Evolutionary conservation across 2,888 invertebrate species (phyloP).

Genomic region (Galeruca laticollis): DNA sequence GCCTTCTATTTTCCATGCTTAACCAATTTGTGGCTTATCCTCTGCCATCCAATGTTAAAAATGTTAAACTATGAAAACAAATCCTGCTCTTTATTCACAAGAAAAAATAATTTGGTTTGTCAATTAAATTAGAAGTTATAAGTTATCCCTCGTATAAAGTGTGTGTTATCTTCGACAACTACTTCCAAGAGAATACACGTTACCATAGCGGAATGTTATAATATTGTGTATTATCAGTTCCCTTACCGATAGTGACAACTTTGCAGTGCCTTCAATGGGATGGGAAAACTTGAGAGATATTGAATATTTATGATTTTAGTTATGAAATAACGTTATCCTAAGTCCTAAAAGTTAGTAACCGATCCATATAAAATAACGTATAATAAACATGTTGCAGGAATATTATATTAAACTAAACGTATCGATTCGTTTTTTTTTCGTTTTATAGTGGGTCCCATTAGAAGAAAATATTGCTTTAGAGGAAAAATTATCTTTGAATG

Average conservation of each 20-base stretch:
- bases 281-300: conserved; percentile 44
- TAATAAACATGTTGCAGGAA: conserved; percentile 9
- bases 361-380: conserved; percentile 14
- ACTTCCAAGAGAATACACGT: conserved; percentile 35
- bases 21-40: no score
- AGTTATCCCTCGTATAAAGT: not conserved
- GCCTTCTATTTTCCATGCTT: no score
- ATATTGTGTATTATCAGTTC: conserved; percentile 36
- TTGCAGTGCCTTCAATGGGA: conserved; percentile 36
- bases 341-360: conserved; percentile 18
- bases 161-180: conserved; percentile 21
- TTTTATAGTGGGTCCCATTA: no score
- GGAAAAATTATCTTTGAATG: no score
- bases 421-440: no score
- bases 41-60: no score
- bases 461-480: no score
- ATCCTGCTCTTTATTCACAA: no score
- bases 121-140: not conserved
- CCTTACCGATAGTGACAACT: conserved; percentile 43
- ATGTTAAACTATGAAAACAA: no score
- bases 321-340: conserved; percentile 42
- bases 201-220: conserved; percentile 32
- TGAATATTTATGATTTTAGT: conserved; percentile 53
- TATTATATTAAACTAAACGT: conserved; percentile 1
- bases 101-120: not conserved